Percentiles rank a stretch among this genome's conserved stretches.
Evolutionary conservation across 2,797 vertebrate species (phyloP).

Genomic region (Coregonus ussuriensis): DNA sequence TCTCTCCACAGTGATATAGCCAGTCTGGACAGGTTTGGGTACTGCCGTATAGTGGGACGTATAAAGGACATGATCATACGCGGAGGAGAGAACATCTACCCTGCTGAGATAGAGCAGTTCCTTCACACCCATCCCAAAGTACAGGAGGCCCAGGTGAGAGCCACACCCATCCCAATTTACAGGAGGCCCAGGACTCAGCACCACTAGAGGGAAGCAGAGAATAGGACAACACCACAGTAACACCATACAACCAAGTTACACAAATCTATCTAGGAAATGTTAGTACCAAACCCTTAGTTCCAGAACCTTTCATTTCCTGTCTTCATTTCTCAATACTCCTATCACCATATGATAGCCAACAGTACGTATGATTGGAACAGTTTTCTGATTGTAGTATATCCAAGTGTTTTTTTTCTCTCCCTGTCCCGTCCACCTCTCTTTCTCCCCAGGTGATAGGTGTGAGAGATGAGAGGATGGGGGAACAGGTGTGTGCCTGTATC

Average conservation of each 20-base stretch:
- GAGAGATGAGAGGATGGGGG: slow-evolving; percentile 84
- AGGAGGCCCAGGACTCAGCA: slow-evolving; percentile 78
- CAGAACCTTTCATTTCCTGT: not conserved
- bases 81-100: slow-evolving; percentile 92
- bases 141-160: no score
- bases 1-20: slow-evolving; percentile 79
- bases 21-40: slow-evolving; percentile 79
- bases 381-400: not conserved
- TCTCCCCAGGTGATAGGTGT: slow-evolving; percentile 85
- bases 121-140: slow-evolving; percentile 81
- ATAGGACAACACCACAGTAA: not conserved
- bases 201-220: slow-evolving; percentile 53
- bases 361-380: not conserved
- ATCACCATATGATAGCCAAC: not conserved
- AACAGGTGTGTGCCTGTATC: slow-evolving; percentile 90
- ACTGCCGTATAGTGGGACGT: slow-evolving; percentile 87
- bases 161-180: no score
- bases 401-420: not conserved
- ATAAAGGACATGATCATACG: slow-evolving; percentile 92
- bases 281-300: not conserved
- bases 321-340: no score
- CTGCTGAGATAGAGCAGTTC: slow-evolving; percentile 85
- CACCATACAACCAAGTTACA: not conserved
- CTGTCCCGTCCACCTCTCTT: not conserved
- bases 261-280: not conserved